Percentiles rank a stretch among this genome's conserved stretches.
Conservation (phyloP, 2,113 vertebrate species). For the Meriones unguiculatus region DNA sequence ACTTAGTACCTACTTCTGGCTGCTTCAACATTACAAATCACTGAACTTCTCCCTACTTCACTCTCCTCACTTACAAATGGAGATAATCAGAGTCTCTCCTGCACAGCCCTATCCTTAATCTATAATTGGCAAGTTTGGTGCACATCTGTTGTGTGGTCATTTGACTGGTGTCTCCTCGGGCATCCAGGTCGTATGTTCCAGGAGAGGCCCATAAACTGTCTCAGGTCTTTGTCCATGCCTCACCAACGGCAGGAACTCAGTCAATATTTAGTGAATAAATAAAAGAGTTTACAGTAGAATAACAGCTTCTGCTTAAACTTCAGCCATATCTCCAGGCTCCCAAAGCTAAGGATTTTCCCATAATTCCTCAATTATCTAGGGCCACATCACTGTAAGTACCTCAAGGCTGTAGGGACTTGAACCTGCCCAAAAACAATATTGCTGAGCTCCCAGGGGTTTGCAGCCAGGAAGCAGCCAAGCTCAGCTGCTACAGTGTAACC, state of each 20-base stretch:
- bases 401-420: constrained; percentile 44
- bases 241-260: background rate
- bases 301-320: constrained; percentile 3
- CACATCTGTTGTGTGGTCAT: background rate
- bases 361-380: constrained; percentile 67
- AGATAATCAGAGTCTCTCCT: background rate
- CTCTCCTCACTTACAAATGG: background rate
- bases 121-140: background rate
- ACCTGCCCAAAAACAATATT: constrained; percentile 51
- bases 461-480: constrained; percentile 39
- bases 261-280: constrained; percentile 47
- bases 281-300: constrained; percentile 35
- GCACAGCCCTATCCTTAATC: background rate
- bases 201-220: background rate
- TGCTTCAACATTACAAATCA: background rate
- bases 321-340: background rate
- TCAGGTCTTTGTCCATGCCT: background rate
- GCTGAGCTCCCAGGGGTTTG: background rate
- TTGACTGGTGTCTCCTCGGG: background rate
- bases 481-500: constrained; percentile 52
- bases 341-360: constrained; percentile 54
- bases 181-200: background rate
- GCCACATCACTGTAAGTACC: constrained; percentile 23
- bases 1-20: constrained; percentile 11
- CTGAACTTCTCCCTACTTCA: constrained; percentile 34